Evolutionary conservation across 1,140 invertebrate species (phyloP).

Genomic region (Solenopsis invicta): DNA sequence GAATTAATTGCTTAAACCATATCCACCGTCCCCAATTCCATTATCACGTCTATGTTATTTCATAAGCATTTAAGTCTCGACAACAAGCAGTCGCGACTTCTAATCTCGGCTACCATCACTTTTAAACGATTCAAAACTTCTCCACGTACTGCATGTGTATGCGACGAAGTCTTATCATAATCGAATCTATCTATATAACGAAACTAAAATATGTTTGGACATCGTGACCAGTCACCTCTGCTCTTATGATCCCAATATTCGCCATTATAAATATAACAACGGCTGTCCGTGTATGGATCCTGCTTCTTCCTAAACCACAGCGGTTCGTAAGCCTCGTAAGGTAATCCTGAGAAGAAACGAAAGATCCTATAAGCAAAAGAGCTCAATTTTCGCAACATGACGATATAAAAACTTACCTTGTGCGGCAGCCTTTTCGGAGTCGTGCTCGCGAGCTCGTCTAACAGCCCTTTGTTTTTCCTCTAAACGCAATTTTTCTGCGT

Average conservation of each 20-base stretch:
- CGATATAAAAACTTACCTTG: constrained; percentile 87
- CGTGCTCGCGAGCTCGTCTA: constrained; percentile 91
- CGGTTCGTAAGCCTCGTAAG: constrained; percentile 93
- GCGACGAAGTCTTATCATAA: constrained; percentile 69
- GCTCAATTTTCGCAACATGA: constrained; percentile 37
- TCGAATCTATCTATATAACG: constrained; percentile 71
- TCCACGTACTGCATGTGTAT: constrained; percentile 60
- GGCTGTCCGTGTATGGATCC: constrained; percentile 92
- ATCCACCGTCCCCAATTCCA: constrained; percentile 51
- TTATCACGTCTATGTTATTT: constrained; percentile 64
- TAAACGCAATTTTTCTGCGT: constrained; percentile 95
- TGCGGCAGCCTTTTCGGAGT: constrained; percentile 92
- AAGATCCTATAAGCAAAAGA: neutral
- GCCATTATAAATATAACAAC: constrained; percentile 95
- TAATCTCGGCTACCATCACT: constrained; percentile 65
- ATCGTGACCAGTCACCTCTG: constrained; percentile 95
- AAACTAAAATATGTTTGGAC: constrained; percentile 96
- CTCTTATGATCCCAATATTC: constrained; percentile 98
- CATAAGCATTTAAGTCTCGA: constrained; percentile 60
- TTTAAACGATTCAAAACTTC: constrained; percentile 75
- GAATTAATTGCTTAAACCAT: constrained; percentile 67
- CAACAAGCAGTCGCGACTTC: constrained; percentile 60
- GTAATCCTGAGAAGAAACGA: constrained; percentile 88
- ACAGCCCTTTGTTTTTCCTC: constrained; percentile 97
- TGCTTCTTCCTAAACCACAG: constrained; percentile 96